phyloP scores from a whole-genome alignment of 2,113 vertebrate species.

The Meleagris gallopavo region DNA sequence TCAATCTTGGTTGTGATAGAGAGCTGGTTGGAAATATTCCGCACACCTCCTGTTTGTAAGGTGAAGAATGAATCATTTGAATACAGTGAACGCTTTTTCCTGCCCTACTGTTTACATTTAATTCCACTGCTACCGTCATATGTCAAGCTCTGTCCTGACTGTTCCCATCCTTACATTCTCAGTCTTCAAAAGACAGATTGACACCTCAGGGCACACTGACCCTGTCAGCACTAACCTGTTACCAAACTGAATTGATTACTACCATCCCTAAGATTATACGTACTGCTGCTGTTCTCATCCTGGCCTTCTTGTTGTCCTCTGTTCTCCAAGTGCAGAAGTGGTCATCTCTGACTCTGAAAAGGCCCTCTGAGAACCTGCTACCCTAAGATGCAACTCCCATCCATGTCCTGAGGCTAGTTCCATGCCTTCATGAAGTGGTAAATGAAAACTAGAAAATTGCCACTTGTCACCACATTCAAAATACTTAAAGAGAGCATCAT shows the following conservation, averaged over 20 bases:
- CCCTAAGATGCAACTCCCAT: neutral
- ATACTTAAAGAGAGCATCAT: neutral
- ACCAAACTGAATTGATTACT: neutral
- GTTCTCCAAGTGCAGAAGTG: neutral
- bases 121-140: neutral
- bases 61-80: neutral
- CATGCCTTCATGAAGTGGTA: neutral
- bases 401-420: neutral
- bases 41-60: constrained; percentile 80
- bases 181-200: neutral
- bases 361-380: neutral
- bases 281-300: neutral
- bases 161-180: neutral
- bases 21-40: constrained; percentile 96
- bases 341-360: neutral
- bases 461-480: neutral
- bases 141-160: neutral
- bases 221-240: neutral
- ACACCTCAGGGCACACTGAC: neutral
- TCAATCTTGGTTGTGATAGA: constrained; percentile 92
- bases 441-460: neutral
- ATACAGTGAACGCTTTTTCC: neutral
- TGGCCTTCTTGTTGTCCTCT: neutral
- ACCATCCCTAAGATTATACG: neutral
- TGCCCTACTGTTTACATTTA: neutral